These are phyloP conservation scores for Drosophila bocqueti DNA, from an alignment of 1,140 invertebrate species.

Conservation along the genomic window DNA sequence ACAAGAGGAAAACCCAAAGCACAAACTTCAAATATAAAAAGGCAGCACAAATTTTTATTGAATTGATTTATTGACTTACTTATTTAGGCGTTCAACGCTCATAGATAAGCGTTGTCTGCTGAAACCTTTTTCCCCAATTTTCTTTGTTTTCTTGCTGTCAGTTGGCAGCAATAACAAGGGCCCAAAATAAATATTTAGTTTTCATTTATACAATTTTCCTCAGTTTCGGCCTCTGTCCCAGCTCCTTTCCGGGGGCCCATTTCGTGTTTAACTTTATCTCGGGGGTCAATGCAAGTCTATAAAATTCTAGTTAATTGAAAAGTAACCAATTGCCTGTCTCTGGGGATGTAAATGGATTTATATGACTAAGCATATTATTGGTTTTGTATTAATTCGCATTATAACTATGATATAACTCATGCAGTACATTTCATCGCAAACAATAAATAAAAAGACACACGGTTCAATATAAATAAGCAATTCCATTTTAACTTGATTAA, in stretches of 20 bases:
- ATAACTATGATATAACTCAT: neutral
- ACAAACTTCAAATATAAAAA: conserved; percentile 66
- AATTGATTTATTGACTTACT: conserved; percentile 84
- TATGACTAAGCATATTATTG: neutral
- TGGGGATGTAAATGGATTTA: neutral
- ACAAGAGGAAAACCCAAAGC: conserved; percentile 20
- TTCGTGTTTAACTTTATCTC: conserved; percentile 65
- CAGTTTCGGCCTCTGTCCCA: conserved; percentile 1
- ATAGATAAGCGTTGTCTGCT: conserved; percentile 62
- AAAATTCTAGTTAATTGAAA: conserved; percentile 68
- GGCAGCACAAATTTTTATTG: conserved; percentile 75
- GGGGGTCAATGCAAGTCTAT: conserved; percentile 37
- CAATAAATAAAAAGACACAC: too few relatives aligned
- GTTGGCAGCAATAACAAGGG: conserved; percentile 65
- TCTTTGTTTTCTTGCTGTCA: conserved; percentile 52
- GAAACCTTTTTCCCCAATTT: conserved; percentile 58
- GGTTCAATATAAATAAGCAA: too few relatives aligned
- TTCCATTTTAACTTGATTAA: neutral
- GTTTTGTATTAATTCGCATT: neutral
- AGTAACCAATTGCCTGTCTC: conserved; percentile 25
- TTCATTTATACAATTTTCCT: conserved; percentile 78
- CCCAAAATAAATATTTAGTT: conserved; percentile 80
- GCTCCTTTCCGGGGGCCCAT: conserved; percentile 30
- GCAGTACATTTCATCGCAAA: neutral
- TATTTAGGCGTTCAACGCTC: conserved; percentile 75